A percentile compares a stretch with the other conserved stretches of the same genome.
These are phyloP conservation scores for Trichonephila inaurata DNA, from an alignment of 1,140 invertebrate species.

Conservation along the genomic window DNA sequence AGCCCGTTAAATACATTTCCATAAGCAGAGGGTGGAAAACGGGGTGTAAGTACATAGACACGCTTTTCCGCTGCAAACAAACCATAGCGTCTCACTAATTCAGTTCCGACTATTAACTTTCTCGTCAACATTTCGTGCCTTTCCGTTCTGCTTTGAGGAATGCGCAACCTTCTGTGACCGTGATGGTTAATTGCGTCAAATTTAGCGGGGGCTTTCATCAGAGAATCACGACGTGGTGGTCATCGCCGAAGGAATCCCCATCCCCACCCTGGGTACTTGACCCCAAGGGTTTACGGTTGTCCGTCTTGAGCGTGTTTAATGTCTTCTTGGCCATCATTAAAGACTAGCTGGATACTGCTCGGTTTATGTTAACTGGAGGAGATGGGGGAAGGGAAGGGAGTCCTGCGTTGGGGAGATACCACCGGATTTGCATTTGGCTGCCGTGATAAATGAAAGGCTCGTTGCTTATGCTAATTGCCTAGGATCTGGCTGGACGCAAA, in stretches of 20 bases:
- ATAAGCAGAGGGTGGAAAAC: background rate
- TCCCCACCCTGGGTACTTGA: conserved; percentile 11
- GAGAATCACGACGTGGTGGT: background rate
- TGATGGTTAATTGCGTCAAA: conserved; percentile 56
- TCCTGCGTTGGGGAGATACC: background rate
- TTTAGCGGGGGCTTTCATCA: conserved; percentile 57
- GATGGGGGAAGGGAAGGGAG: background rate
- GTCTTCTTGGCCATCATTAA: conserved; percentile 46
- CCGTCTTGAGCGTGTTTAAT: conserved; percentile 41
- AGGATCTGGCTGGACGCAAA: background rate
- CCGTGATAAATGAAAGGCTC: conserved; percentile 15
- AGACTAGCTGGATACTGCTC: background rate
- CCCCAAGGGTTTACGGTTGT: conserved; percentile 3
- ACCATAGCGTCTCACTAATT: conserved; percentile 2
- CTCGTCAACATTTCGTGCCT: conserved; percentile 30
- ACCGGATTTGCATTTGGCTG: conserved; percentile 17
- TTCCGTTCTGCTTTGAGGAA: conserved; percentile 27
- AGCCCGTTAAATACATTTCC: background rate
- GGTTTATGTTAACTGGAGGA: background rate
- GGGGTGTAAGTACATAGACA: background rate
- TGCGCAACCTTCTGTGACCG: conserved; percentile 23
- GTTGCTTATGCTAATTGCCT: conserved; percentile 40
- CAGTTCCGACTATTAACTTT: conserved; percentile 55
- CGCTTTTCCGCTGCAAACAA: conserved; percentile 1
- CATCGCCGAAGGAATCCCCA: background rate